Evolutionary conservation across 2,113 vertebrate genomes (phyloP).

Genomic region (Caranx ignobilis): DNA sequence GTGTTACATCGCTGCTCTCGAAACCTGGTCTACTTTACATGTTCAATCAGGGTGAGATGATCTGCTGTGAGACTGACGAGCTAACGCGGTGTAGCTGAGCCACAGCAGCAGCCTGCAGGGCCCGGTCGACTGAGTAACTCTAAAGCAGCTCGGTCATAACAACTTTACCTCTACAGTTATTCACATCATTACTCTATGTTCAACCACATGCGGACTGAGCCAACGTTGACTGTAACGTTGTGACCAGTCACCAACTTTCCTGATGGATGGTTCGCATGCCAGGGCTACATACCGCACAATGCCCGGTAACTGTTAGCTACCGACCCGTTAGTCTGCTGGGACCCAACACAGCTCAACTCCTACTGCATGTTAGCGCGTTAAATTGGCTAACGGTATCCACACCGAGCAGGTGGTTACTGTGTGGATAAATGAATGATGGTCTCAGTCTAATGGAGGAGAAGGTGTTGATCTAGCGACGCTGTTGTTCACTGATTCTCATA

Average conservation of each 20-base stretch:
- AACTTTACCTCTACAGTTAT: background rate
- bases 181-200: background rate
- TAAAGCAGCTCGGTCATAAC: conserved; percentile 8
- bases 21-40: conserved; percentile 34
- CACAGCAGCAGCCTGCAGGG: conserved; percentile 30
- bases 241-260: conserved; percentile 31
- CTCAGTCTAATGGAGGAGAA: background rate
- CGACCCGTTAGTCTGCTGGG: conserved; percentile 37
- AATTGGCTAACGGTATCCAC: background rate
- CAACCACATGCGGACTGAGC: background rate
- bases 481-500: background rate
- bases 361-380: conserved; percentile 40
- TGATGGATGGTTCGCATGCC: conserved; percentile 51
- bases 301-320: conserved; percentile 38
- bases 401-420: background rate
- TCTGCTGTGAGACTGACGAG: conserved; percentile 1
- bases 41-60: background rate
- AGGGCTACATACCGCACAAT: conserved; percentile 68
- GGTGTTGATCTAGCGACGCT: background rate
- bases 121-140: conserved; percentile 2
- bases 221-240: conserved; percentile 29
- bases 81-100: conserved; percentile 1
- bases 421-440: background rate
- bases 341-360: conserved; percentile 12
- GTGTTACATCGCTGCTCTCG: conserved; percentile 55